Conservation (phyloP, 2,113 vertebrate species). For the Corynorhinus townsendii region DNA sequence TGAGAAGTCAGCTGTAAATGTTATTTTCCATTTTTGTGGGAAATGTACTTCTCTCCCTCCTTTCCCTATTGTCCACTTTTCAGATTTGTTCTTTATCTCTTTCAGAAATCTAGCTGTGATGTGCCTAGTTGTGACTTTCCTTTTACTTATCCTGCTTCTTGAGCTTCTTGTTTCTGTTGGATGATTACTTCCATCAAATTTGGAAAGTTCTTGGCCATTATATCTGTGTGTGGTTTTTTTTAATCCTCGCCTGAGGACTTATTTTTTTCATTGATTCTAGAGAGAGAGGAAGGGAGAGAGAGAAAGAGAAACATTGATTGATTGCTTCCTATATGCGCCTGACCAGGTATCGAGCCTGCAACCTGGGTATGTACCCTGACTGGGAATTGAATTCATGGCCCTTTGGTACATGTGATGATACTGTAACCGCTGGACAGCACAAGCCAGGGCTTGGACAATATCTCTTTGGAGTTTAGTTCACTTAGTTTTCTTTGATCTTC, state of each 20-base stretch:
- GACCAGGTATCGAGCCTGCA: no score
- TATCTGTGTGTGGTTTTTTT: no score
- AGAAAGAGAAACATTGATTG: no score
- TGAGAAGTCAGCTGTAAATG: background rate
- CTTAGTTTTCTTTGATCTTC: background rate
- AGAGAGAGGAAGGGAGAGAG: no score
- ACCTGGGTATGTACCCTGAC: no score
- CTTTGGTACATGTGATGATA: no score
- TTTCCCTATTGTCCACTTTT: background rate
- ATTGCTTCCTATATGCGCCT: no score
- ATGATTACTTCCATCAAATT: background rate
- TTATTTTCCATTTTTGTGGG: background rate
- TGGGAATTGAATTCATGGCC: no score
- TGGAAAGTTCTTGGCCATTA: background rate
- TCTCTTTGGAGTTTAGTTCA: background rate
- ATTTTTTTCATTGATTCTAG: no score
- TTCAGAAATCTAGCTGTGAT: background rate
- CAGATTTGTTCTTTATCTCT: background rate
- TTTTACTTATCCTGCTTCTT: background rate
- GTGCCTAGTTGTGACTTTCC: background rate
- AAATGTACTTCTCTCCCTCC: background rate
- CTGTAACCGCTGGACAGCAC: no score
- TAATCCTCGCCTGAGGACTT: no score
- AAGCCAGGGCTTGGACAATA: background rate
- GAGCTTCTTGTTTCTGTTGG: background rate